Evolutionary conservation across 2,888 invertebrate genomes (phyloP).

Genomic region (Mamestra brassicae): DNA sequence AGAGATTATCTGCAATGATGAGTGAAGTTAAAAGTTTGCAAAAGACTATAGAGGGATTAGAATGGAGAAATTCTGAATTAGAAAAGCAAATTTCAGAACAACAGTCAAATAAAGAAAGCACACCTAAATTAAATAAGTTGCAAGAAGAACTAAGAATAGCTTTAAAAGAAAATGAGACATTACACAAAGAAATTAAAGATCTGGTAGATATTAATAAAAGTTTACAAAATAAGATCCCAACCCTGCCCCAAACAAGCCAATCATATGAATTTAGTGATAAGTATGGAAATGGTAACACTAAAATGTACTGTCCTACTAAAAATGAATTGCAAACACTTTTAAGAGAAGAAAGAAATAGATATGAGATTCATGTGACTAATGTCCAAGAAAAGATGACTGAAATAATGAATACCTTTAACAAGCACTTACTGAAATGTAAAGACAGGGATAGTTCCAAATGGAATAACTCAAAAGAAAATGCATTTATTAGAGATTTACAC

Average conservation of each 20-base stretch:
- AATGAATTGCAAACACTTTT: constrained; percentile 82
- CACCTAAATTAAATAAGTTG: constrained; percentile 66
- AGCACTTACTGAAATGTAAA: constrained; percentile 77
- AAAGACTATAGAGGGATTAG: constrained; percentile 88
- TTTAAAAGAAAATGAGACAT: constrained; percentile 83
- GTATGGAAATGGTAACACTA: constrained; percentile 64
- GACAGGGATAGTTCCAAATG: constrained; percentile 68
- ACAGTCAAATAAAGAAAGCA: constrained; percentile 65
- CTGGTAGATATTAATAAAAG: constrained; percentile 87
- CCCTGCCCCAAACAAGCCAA: constrained; percentile 75
- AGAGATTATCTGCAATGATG: constrained; percentile 91
- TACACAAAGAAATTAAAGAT: constrained; percentile 87
- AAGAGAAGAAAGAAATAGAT: constrained; percentile 84
- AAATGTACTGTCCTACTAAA: constrained; percentile 79
- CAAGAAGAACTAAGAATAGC: constrained; percentile 76
- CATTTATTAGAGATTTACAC: constrained; percentile 84
- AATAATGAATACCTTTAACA: constrained; percentile 82
- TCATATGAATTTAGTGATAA: constrained; percentile 68
- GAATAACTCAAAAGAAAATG: constrained; percentile 71
- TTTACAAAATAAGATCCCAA: constrained; percentile 85
- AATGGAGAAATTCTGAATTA: constrained; percentile 86
- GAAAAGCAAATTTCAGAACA: constrained; percentile 90
- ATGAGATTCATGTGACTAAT: constrained; percentile 82
- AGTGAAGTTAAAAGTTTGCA: constrained; percentile 91
- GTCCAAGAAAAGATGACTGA: constrained; percentile 84